Percentiles rank a stretch among this genome's conserved stretches.
Evolutionary conservation across 2,888 invertebrate genomes (phyloP).

Genomic region (Petrophora chlorosata): DNA sequence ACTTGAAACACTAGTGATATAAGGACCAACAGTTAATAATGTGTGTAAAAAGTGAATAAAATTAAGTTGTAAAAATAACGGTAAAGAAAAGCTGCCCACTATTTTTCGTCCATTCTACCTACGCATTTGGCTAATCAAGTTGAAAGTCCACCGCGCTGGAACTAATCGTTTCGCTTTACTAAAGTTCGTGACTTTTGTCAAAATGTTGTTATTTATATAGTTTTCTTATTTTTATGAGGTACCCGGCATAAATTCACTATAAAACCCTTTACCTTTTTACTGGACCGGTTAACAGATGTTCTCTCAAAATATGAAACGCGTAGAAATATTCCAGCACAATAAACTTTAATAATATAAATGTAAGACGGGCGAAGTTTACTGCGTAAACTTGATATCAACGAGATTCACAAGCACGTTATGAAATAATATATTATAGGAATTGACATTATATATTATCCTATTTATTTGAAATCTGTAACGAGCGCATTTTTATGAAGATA

Average conservation of each 20-base stretch:
- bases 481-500: not conserved
- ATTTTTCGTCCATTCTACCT: not conserved
- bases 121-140: conserved; percentile 7
- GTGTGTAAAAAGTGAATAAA: conserved; percentile 38
- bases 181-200: no score
- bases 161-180: conserved; percentile 2
- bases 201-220: no score
- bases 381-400: not conserved
- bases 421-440: no score
- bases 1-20: conserved; percentile 32
- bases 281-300: no score
- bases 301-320: no score
- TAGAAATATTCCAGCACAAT: no score
- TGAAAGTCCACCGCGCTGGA: not conserved
- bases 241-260: no score
- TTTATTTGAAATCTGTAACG: no score
- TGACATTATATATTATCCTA: no score
- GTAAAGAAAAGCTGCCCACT: not conserved
- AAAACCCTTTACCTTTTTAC: no score
- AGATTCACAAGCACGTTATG: not conserved
- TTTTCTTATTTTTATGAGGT: no score
- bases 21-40: conserved; percentile 29
- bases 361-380: not conserved
- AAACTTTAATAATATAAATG: no score
- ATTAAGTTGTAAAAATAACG: conserved; percentile 5